Evolutionary conservation across 1,140 invertebrate genomes (phyloP).

Genomic region (Aphidius ervi): DNA sequence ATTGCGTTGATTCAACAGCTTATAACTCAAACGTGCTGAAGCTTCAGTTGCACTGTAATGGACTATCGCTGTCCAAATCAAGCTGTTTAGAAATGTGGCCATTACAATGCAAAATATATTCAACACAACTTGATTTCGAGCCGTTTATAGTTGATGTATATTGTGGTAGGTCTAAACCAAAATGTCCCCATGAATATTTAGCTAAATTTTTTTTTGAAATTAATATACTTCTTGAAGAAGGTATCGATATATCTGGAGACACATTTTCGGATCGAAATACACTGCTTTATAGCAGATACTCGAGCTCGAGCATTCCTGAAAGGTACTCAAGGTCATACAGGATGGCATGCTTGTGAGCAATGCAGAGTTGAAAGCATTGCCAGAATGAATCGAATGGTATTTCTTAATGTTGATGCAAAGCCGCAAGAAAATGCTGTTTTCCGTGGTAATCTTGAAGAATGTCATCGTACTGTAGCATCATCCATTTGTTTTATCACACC

Average conservation of each 20-base stretch:
- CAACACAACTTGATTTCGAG: conserved; percentile 8
- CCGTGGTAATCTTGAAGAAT: background rate
- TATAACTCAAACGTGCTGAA: no score
- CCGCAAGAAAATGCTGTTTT: conserved; percentile 13
- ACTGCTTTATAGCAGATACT: conserved; percentile 16
- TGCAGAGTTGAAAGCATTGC: conserved; percentile 12
- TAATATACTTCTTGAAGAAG: conserved; percentile 16
- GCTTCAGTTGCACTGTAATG: background rate
- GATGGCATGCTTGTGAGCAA: conserved; percentile 17
- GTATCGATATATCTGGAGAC: conserved; percentile 11
- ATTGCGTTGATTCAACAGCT: no score
- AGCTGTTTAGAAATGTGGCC: conserved; percentile 15
- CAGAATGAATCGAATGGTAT: conserved; percentile 2
- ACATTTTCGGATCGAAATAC: conserved; percentile 8
- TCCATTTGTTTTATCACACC: conserved; percentile 14
- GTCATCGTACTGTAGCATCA: conserved; percentile 12
- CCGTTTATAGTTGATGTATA: conserved; percentile 18
- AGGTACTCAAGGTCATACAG: conserved; percentile 13
- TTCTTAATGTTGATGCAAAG: conserved; percentile 2
- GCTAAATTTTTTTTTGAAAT: conserved; percentile 21
- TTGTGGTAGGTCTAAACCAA: conserved; percentile 14
- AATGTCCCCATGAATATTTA: conserved; percentile 13
- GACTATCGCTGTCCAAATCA: conserved; percentile 17
- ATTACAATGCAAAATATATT: conserved; percentile 15
- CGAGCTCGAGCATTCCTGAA: conserved; percentile 17